A percentile compares a stretch with the other conserved stretches of the same genome.
phyloP scores from a whole-genome alignment of 2,113 vertebrate genomes.

The Pantherophis guttatus region DNA sequence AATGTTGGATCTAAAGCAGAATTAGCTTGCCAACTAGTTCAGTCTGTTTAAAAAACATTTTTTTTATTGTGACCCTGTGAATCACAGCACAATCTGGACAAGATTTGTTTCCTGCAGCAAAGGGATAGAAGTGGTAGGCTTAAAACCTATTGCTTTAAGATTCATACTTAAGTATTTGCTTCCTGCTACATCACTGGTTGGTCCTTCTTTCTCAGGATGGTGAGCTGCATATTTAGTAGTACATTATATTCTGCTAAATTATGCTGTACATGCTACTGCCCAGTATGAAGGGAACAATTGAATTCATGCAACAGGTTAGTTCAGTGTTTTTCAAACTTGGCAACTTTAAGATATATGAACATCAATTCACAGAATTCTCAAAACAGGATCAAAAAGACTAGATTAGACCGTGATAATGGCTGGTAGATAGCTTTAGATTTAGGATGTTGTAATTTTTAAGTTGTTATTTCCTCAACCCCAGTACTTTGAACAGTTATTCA shows the following conservation, averaged over 20 bases:
- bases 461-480: not conserved
- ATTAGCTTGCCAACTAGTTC: slow-evolving; percentile 9
- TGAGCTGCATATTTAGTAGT: not conserved
- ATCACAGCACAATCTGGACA: not conserved
- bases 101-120: not conserved
- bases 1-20: not conserved
- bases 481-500: not conserved
- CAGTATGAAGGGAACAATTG: not conserved
- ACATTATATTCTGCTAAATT: not conserved
- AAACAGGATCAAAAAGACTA: not conserved
- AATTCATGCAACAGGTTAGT: not conserved
- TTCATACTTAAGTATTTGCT: not conserved
- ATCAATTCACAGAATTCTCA: not conserved
- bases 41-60: slow-evolving; percentile 24
- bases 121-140: not conserved
- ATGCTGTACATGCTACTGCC: not conserved
- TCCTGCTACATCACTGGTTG: not conserved
- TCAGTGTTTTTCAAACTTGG: not conserved
- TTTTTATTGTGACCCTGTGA: slow-evolving; percentile 11
- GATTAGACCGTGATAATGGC: not conserved
- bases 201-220: not conserved
- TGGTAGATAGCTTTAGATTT: not conserved
- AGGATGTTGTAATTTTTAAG: not conserved
- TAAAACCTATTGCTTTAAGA: not conserved
- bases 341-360: not conserved